These are phyloP conservation scores for Phrynosoma platyrhinos DNA, from an alignment of 2,113 vertebrate genomes.

Conservation along the genomic window DNA sequence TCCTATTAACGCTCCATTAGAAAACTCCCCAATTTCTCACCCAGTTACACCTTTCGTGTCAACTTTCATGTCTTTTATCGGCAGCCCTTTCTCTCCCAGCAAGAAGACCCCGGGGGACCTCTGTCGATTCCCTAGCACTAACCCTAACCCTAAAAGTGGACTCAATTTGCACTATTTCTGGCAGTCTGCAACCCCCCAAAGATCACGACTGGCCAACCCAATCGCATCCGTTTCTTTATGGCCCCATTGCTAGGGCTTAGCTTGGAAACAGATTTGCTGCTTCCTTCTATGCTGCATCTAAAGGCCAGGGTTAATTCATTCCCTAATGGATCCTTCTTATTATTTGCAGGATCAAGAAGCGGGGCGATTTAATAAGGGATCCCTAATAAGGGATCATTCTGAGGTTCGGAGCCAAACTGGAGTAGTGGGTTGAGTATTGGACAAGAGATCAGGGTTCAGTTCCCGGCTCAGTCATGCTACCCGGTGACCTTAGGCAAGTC, in stretches of 20 bases:
- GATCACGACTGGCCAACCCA: neutral
- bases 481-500: too few species aligned
- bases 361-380: neutral
- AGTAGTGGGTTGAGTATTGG: too few species aligned
- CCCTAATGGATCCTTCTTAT: neutral
- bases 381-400: too few species aligned
- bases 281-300: neutral
- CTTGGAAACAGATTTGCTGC: constrained; percentile 27
- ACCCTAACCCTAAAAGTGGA: too few species aligned
- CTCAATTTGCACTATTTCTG: too few species aligned
- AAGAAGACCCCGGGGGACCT: constrained; percentile 47
- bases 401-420: too few species aligned
- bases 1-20: constrained; percentile 54
- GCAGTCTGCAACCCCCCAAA: too few species aligned
- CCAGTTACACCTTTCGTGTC: constrained; percentile 59
- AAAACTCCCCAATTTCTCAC: constrained; percentile 58
- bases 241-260: constrained; percentile 8
- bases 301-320: neutral
- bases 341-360: neutral
- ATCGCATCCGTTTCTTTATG: constrained; percentile 14
- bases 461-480: too few species aligned
- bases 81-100: constrained; percentile 58
- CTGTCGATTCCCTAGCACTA: neutral
- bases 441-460: too few species aligned
- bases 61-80: constrained; percentile 62